Evolutionary conservation across 1,140 invertebrate genomes (phyloP).

Genomic region (Trichogramma pretiosum): DNA sequence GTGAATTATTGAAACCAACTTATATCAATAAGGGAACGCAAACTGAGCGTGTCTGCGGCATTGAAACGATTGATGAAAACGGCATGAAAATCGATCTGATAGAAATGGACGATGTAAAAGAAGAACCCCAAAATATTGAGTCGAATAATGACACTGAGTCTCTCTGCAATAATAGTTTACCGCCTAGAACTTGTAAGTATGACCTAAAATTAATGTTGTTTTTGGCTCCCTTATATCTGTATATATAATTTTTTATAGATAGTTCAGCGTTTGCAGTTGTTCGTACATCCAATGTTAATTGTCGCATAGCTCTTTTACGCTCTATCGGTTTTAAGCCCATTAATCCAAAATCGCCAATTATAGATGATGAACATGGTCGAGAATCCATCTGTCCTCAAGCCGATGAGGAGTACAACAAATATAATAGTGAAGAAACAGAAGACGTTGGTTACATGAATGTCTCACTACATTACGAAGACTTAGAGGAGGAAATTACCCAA

Average conservation of each 20-base stretch:
- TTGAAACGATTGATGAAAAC: too few relatives aligned
- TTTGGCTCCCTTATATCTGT: too few relatives aligned
- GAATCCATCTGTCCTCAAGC: slow-evolving; percentile 24
- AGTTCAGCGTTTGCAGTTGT: slow-evolving; percentile 38
- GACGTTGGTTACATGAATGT: slow-evolving; percentile 39
- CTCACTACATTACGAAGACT: slow-evolving; percentile 37
- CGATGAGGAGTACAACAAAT: slow-evolving; percentile 37
- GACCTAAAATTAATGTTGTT: too few relatives aligned
- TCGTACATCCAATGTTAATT: slow-evolving; percentile 27
- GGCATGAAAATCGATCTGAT: too few relatives aligned
- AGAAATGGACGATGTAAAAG: too few relatives aligned
- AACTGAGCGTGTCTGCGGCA: too few relatives aligned
- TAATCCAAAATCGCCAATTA: slow-evolving; percentile 7
- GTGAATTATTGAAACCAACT: slow-evolving; percentile 27
- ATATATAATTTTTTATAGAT: slow-evolving; percentile 4
- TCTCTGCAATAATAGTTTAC: too few relatives aligned
- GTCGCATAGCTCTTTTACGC: slow-evolving; percentile 31
- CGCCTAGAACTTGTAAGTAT: too few relatives aligned
- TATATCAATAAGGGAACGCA: too few relatives aligned
- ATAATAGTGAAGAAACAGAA: slow-evolving; percentile 35
- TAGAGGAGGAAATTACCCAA: slow-evolving; percentile 31
- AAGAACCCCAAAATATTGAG: too few relatives aligned
- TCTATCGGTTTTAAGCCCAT: slow-evolving; percentile 42
- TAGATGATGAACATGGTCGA: slow-evolving; percentile 10
- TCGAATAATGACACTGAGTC: too few relatives aligned